These are phyloP conservation scores for Pseudanteris insignis DNA, from an alignment of 2,888 invertebrate species.

Conservation along the genomic window DNA sequence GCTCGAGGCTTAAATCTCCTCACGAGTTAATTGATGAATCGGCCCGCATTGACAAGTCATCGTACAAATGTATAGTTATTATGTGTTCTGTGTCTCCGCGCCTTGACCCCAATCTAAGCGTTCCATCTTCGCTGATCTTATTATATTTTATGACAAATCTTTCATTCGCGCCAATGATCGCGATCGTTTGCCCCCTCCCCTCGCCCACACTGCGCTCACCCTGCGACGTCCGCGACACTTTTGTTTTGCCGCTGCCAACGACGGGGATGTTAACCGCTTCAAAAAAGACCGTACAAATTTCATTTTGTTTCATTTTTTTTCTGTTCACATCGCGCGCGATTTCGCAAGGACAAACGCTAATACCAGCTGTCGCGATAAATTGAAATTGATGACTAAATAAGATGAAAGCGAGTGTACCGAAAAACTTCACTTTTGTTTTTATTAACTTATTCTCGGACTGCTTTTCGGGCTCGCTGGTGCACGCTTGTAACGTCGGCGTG, in stretches of 20 bases:
- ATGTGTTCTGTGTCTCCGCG: conserved; percentile 37
- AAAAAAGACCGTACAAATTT: conserved; percentile 16
- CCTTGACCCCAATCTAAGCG: conserved; percentile 45
- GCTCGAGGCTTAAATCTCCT: conserved; percentile 43
- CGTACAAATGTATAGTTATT: conserved; percentile 43
- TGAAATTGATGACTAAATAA: conserved; percentile 35
- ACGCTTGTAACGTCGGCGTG: too few species aligned
- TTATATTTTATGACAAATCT: conserved; percentile 44
- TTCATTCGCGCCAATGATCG: conserved; percentile 33
- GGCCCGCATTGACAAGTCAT: conserved; percentile 46
- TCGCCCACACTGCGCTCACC: neutral
- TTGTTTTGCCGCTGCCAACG: neutral
- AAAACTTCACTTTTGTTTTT: too few species aligned
- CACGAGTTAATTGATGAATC: conserved; percentile 45
- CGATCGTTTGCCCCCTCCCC: conserved; percentile 1
- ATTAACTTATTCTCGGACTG: too few species aligned
- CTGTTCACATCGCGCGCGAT: conserved; percentile 20
- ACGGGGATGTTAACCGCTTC: conserved; percentile 5
- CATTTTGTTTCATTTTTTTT: conserved; percentile 11
- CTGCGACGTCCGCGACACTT: too few species aligned
- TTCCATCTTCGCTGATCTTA: conserved; percentile 43
- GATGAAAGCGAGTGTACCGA: conserved; percentile 21
- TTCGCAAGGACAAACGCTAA: conserved; percentile 27
- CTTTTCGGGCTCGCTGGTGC: too few species aligned
- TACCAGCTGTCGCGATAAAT: conserved; percentile 32